A percentile compares a stretch with the other conserved stretches of the same genome.
These are phyloP conservation scores for Drosophila rhopaloa DNA, from an alignment of 1,140 invertebrate genomes.

Conservation along the genomic window DNA sequence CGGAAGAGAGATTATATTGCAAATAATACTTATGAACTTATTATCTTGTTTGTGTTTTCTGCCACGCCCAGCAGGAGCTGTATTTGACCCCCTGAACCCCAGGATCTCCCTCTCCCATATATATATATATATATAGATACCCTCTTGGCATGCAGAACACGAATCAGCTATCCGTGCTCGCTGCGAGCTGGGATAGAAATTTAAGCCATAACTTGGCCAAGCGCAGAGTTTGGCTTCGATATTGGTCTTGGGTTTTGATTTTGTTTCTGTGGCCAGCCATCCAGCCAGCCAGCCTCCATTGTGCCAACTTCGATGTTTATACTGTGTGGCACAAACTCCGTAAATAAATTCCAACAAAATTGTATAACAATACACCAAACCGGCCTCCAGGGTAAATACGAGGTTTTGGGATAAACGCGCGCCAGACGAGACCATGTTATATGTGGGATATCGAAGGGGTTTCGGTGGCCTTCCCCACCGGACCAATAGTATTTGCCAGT, in stretches of 20 bases:
- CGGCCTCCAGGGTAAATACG: constrained; percentile 71
- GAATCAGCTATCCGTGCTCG: constrained; percentile 54
- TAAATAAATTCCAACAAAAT: constrained; percentile 83
- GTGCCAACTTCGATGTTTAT: constrained; percentile 79
- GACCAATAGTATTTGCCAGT: constrained; percentile 51
- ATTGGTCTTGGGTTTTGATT: constrained; percentile 69
- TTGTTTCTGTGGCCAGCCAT: constrained; percentile 31
- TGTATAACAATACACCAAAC: constrained; percentile 80
- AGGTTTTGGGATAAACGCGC: constrained; percentile 47
- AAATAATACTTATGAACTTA: constrained; percentile 84
- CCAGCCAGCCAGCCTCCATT: constrained; percentile 27
- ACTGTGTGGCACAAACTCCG: constrained; percentile 78
- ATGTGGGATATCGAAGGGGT: constrained; percentile 3
- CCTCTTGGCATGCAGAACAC: constrained; percentile 74
- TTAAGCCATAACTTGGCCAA: constrained; percentile 73
- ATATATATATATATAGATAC: constrained; percentile 12
- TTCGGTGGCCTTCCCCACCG: not conserved
- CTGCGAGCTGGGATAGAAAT: constrained; percentile 74
- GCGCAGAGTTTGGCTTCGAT: constrained; percentile 64
- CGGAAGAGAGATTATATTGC: constrained; percentile 71
- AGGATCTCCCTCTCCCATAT: not conserved
- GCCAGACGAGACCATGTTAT: constrained; percentile 29
- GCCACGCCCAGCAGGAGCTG: constrained; percentile 24
- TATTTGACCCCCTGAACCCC: constrained; percentile 8
- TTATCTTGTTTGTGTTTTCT: constrained; percentile 79